Conservation (phyloP, 2,797 vertebrate genomes). For the Clamator glandarius region DNA sequence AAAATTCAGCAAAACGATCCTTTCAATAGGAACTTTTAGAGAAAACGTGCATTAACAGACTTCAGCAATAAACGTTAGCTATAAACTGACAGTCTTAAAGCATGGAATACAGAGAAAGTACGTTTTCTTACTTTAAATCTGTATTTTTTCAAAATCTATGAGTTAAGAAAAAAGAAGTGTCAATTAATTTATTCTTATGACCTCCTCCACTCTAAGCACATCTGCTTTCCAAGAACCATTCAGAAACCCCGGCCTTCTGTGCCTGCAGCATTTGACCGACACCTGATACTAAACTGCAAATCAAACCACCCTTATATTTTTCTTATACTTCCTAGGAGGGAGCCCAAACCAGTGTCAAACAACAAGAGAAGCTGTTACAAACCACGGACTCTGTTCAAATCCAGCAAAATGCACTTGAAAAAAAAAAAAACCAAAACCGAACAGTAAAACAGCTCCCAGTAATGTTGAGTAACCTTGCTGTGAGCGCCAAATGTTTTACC, state of each 20-base stretch:
- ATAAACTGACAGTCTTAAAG: neutral
- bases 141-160: neutral
- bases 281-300: neutral
- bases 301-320: neutral
- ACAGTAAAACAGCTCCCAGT: neutral
- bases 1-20: neutral
- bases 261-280: neutral
- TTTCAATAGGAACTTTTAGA: neutral
- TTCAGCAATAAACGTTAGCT: neutral
- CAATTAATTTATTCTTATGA: neutral
- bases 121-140: neutral
- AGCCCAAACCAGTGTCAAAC: neutral
- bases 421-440: rapidly evolving
- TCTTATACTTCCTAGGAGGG: neutral
- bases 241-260: neutral
- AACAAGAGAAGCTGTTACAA: neutral
- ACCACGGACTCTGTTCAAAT: neutral
- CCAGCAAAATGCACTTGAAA: neutral
- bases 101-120: neutral
- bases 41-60: neutral
- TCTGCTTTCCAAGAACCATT: neutral
- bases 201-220: neutral
- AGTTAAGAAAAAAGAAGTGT: neutral
- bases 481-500: neutral
- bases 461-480: neutral